These are phyloP conservation scores for Camarhynchus parvulus DNA, from an alignment of 2,113 vertebrate species.

Conservation along the genomic window DNA sequence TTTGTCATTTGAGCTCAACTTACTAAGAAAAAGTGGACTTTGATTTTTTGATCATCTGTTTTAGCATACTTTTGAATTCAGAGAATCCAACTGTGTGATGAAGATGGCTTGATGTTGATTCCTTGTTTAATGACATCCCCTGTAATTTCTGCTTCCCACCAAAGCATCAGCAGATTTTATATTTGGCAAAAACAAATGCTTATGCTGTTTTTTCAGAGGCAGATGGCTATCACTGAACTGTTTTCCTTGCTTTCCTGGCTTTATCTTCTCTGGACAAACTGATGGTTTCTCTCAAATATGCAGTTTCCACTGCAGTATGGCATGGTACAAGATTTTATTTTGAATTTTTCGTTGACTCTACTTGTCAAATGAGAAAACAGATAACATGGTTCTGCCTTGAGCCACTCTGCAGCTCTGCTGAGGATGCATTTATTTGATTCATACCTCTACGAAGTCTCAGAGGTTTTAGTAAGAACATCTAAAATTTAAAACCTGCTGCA, in stretches of 20 bases:
- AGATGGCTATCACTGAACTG: not conserved
- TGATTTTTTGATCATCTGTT: not conserved
- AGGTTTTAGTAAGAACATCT: not conserved
- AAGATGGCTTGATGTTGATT: not conserved
- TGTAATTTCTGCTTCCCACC: not conserved
- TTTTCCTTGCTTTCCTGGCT: not conserved
- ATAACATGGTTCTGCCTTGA: not conserved
- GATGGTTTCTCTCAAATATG: not conserved
- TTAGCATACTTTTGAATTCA: not conserved
- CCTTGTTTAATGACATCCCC: not conserved
- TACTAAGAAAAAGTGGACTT: not conserved
- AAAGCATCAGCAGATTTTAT: not conserved
- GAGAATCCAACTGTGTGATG: not conserved
- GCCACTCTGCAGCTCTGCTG: not conserved
- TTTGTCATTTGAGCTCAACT: not conserved
- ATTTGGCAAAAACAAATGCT: not conserved
- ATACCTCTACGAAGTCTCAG: not conserved
- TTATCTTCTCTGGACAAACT: not conserved
- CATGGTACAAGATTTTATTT: not conserved
- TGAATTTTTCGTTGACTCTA: not conserved
- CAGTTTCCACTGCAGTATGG: not conserved
- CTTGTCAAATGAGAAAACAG: conserved; percentile 3
- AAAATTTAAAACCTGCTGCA: not conserved
- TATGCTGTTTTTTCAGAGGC: not conserved
- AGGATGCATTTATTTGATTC: conserved; percentile 7